Evolutionary conservation across 2,888 invertebrate species (phyloP), one percentile per base, ranked within the genome.

Genomic region (Pseudococcus jackbeardsleyi): DNA sequence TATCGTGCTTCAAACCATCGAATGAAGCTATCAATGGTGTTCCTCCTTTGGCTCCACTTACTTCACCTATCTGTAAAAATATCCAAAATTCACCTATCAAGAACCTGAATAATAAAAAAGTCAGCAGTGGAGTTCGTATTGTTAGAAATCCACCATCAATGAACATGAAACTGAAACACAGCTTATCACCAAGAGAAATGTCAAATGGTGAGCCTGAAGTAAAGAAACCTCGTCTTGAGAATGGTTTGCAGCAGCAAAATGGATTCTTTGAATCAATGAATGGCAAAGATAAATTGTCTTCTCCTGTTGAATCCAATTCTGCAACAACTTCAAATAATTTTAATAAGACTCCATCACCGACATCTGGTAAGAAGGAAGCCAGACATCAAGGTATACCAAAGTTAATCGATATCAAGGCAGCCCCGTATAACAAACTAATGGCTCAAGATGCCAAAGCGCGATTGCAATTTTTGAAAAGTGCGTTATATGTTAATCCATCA

Each of bases 341-440:
- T 15, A n/a, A 64, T 12, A 79, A 79, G 19, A 46, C 54, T 15
- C 17, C 39, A 11, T 22, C 88, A 11, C 48, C 42, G 22, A 86
- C 42, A 50, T 64, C 64, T 9, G 79, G 12, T 15, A 59, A 39
- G 15, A 64, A 50, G 7, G 79, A 39, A 33, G 88, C 79, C n/a
- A 77, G 88, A 17, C 88, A 88, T 59, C 87, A 89, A 33, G 89
- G 90, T 77, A 89, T 90, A n/a, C 90, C 90, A 3, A 88, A 89
- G 11, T 84, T 90, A 17, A 90, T 90, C n/a, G 90, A 90, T 77
- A 90, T 90, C 2, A 90, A 90, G 39, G 89, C 90, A 9, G 89
- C 90, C 22, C 89, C 89, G 11, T 89, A 89, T 22, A 87, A 89
- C 0, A 90, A 90, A 89, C 68, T 89, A 12, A 89, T 89, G 12